Base-by-base conservation (phyloP, 2,888 invertebrate genomes). In the Amphipyra tragopoginis region DNA sequence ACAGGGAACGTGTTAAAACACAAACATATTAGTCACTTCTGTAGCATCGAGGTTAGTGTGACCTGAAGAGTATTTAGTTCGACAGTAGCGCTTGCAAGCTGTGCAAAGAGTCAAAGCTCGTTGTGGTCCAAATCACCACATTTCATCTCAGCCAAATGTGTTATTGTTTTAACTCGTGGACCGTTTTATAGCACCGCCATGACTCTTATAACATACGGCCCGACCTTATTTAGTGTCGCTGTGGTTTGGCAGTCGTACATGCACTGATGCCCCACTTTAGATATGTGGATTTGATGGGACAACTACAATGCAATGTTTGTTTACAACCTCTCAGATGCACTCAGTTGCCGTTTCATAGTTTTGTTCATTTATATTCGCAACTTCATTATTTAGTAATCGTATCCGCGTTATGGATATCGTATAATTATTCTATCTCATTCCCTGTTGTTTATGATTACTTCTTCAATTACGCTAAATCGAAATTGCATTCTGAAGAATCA, bases 151-250 rank as follows among this genome's bases (percentile, higher is more conserved):
- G 64, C 77, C 80, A 83, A 90, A 90, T 90, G 90, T 82, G 85
- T 90, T 91, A 92, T 92, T 92, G 91, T 93, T 91, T 92, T 87
- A 89, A 87, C 85, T 85, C 80, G 83, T 80, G 83, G 77, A 81
- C 81, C 74, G 81, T 74, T 86, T 89, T 88, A 87, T 85, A 74
- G 80, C 72, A 66, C 73, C 72, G 77, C 60, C 72, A 77, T 78
- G 69, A 72, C 67, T 73, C 71, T 81, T 83, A 72, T 72, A 70
- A 73, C 75, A 75, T 72, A 62, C 68, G 65, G 60, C 65, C 51
- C 75, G 78, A 80, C 84, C 84, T 85, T 87, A 87, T 87, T 87
- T 77, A 79, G 76, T 63, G 54, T 57, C 56, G 69, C 73, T 84
- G 86, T 82, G 85, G 84, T 85, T 85, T 82, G 74, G 54, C 64